Percentiles rank a stretch among this genome's conserved stretches.
Evolutionary conservation across 2,113 vertebrate species (phyloP).

Genomic region (Desmodus rotundus): DNA sequence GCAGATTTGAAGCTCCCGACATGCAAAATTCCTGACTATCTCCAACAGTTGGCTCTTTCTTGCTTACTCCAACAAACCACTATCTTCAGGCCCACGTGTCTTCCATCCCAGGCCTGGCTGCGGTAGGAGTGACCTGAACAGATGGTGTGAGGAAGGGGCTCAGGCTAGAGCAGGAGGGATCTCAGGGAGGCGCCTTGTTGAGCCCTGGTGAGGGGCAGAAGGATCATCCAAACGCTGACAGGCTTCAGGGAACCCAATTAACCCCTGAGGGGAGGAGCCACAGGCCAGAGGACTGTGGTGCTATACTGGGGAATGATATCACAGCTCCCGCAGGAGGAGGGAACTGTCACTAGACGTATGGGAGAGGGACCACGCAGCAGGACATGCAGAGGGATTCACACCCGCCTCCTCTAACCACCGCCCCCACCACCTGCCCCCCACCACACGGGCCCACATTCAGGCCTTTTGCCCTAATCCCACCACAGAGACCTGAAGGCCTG

Average conservation of each 20-base stretch:
- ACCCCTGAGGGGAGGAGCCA: neutral
- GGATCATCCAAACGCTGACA: neutral
- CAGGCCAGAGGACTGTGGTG: neutral
- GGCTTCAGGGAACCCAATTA: neutral
- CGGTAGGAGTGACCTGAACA: neutral
- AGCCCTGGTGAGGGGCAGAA: neutral
- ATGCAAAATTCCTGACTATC: neutral
- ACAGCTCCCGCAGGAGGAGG: neutral
- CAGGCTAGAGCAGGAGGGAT: neutral
- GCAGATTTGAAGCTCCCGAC: neutral
- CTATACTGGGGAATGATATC: neutral
- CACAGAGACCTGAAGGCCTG: neutral
- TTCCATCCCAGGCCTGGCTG: neutral
- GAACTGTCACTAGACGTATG: neutral
- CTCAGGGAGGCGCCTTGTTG: neutral
- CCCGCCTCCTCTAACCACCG: neutral
- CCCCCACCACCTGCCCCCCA: neutral
- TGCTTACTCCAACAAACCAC: neutral
- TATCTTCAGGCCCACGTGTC: neutral
- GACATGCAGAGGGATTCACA: neutral
- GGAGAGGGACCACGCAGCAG: neutral
- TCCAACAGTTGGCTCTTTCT: neutral
- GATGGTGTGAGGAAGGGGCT: neutral
- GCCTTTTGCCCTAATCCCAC: neutral
- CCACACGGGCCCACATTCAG: neutral